These are phyloP conservation scores for Malurus splendens DNA, from an alignment of 2,797 vertebrate species.

Conservation along the genomic window DNA sequence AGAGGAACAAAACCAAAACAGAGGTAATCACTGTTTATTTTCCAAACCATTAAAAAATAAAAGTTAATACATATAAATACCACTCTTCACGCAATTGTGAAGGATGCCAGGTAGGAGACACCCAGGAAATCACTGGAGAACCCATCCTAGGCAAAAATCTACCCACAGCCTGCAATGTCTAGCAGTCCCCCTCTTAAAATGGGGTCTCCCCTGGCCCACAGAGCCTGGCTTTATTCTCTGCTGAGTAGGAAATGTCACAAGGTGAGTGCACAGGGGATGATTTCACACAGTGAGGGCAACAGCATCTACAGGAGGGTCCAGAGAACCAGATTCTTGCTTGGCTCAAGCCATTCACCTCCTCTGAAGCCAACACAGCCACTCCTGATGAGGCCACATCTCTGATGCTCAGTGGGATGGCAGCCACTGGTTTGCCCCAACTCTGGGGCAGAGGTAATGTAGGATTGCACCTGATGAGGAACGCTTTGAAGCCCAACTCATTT, in stretches of 20 bases:
- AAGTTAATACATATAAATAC: neutral
- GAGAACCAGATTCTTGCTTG: neutral
- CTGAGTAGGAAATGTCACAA: neutral
- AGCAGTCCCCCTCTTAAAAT: neutral
- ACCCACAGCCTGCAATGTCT: neutral
- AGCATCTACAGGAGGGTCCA: neutral
- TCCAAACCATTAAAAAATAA: constrained; percentile 17
- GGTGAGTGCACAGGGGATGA: accelerated
- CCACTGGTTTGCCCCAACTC: neutral
- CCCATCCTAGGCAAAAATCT: neutral
- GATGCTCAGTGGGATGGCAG: neutral
- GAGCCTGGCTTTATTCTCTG: neutral
- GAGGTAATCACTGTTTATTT: constrained; percentile 1
- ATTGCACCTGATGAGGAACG: neutral
- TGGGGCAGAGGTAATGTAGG: neutral
- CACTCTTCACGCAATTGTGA: neutral
- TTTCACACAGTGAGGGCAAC: neutral
- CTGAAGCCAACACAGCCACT: neutral
- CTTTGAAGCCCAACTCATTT: neutral
- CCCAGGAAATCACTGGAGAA: neutral
- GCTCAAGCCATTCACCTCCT: neutral
- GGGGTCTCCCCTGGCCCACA: neutral
- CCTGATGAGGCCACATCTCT: neutral
- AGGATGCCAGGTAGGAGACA: neutral
- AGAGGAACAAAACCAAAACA: constrained; percentile 45